These are phyloP conservation scores for Nerophis lumbriciformis DNA, from an alignment of 2,113 vertebrate genomes.

Conservation along the genomic window DNA sequence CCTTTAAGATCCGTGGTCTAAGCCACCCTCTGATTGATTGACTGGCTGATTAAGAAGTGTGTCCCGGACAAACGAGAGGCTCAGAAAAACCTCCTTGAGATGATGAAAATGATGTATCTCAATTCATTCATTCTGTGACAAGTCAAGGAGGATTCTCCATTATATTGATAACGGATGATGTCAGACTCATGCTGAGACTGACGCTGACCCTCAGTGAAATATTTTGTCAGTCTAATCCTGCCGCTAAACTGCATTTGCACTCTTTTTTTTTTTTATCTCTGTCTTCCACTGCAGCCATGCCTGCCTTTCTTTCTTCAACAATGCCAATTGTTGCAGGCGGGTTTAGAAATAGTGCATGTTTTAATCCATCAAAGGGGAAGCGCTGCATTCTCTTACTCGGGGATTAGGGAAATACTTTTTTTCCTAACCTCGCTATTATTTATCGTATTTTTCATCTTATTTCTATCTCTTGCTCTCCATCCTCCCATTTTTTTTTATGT, in stretches of 20 bases:
- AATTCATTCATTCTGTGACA: not conserved
- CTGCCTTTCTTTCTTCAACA: constrained; percentile 44
- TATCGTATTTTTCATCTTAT: constrained; percentile 45
- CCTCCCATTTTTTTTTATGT: constrained; percentile 15
- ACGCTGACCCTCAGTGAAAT: constrained; percentile 33
- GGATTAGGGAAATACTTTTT: constrained; percentile 49
- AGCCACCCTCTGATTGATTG: no score
- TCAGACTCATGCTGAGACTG: constrained; percentile 21
- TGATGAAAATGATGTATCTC: no score
- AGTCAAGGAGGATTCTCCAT: constrained; percentile 19
- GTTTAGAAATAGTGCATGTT: constrained; percentile 42
- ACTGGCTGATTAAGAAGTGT: no score
- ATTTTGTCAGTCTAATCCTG: constrained; percentile 47
- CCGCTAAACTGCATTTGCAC: constrained; percentile 43
- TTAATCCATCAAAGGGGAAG: constrained; percentile 49
- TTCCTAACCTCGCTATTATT: constrained; percentile 39
- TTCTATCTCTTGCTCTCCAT: constrained; percentile 22
- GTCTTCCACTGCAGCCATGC: constrained; percentile 39
- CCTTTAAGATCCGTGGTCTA: no score
- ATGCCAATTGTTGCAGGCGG: constrained; percentile 46
- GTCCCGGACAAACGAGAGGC: no score
- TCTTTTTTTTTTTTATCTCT: constrained; percentile 45
- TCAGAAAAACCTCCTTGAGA: no score
- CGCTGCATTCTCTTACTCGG: constrained; percentile 36
- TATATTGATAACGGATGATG: constrained; percentile 18